Base-by-base conservation (phyloP, 1,140 invertebrate genomes). In the Drosophila gunungcola region DNA sequence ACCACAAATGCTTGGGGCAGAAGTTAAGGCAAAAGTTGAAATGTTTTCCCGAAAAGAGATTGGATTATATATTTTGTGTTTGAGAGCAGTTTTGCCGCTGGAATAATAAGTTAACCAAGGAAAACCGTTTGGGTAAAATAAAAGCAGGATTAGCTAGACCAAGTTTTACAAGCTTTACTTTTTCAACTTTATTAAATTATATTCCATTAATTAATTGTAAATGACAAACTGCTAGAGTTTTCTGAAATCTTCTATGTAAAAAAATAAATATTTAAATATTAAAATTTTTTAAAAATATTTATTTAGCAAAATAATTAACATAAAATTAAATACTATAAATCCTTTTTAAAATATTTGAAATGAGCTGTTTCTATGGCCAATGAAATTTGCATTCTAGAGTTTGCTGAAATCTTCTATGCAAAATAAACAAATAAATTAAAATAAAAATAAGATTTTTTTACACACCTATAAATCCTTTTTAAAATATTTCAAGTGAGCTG, bases 11-110 rank as follows among this genome's bases (percentile, higher is more conserved):
- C 27, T 41, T 38, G 13, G 46, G 48, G 27, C 39, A 32, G 25
- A 73, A 73, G 32, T 61, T 60, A 46, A 36, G 42, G 61, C 21
- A 16, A 64, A 64, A 46, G 53, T 38, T 38, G 13, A 46, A 39
- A 32, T 58, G 34, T 13, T 70, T 34, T 41, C 6, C 36, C 36
- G 27, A n/a, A n/a, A n/a, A 49, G 12, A 45, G 34, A 73, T 73
- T 60, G 39, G 55, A 52, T 73, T 72, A 73, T 73, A 32, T 34
- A n/a, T n/a, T n/a, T 36, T 45, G 13, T 52, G 11, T 43, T 39
- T 29, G 12, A n/a, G 11, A 16, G 12, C 12, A 11, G 3, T 3
- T 25, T 36, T n/a, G 29, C 2, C 2, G 3, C 1, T n/a, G 11
- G 27, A 45, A 16, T 38, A 49, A 57, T 42, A 57, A 36, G 38